Evolutionary conservation across 2,888 invertebrate species (phyloP).

Genomic region (Campoplex nolae): DNA sequence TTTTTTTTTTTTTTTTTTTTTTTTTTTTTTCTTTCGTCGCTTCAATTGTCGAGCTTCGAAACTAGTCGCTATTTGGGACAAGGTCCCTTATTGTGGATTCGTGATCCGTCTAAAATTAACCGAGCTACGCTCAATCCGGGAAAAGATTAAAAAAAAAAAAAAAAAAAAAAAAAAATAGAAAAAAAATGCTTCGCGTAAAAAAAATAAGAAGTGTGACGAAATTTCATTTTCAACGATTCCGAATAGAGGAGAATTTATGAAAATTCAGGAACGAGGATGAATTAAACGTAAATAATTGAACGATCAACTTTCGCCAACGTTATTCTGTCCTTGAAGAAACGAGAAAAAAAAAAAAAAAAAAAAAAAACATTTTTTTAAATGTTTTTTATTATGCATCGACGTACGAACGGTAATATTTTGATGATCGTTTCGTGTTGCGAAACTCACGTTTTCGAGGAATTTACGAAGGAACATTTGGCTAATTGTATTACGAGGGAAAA

Average conservation of each 20-base stretch:
- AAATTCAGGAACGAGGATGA: too few relatives aligned
- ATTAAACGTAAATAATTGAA: too few relatives aligned
- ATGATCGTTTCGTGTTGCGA: neutral
- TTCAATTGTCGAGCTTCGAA: neutral
- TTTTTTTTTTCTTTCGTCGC: neutral
- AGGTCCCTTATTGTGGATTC: slow-evolving; percentile 6
- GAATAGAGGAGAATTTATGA: neutral
- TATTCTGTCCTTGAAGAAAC: too few relatives aligned
- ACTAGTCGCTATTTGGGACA: neutral
- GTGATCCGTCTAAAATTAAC: slow-evolving; percentile 8
- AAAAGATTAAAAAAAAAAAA: neutral
- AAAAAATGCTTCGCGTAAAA: neutral
- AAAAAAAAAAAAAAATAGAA: neutral
- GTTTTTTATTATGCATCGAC: too few relatives aligned
- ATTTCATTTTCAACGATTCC: neutral
- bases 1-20: neutral
- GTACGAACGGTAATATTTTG: neutral
- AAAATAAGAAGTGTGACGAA: neutral
- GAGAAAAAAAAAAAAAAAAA: too few relatives aligned
- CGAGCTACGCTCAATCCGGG: neutral
- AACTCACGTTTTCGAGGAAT: neutral
- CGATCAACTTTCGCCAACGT: too few relatives aligned
- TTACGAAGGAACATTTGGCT: neutral
- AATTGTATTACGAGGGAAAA: neutral
- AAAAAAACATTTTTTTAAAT: too few relatives aligned